Base-by-base conservation (phyloP, 2,888 invertebrate genomes). In the Drosophila barbarae region DNA sequence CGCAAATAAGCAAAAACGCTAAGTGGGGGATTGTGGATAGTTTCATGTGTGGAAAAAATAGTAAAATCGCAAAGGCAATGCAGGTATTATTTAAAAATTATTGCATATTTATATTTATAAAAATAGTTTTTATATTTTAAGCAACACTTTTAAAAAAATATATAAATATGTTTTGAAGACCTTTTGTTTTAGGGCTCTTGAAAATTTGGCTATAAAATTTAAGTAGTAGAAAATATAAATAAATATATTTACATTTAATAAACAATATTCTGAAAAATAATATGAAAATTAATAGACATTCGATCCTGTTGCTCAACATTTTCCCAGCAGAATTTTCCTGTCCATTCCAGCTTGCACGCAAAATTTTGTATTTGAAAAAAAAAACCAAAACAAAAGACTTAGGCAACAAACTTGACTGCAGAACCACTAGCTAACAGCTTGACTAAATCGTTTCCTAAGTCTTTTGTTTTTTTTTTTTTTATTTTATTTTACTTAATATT, bases 331-430 rank as follows among this genome's bases (percentile, higher is more conserved):
- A n/a, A n/a, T n/a, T n/a, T n/a, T n/a, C n/a, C n/a, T n/a, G n/a
- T n/a, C n/a, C n/a, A n/a, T n/a, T n/a, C n/a, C n/a, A n/a, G n/a
- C n/a, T n/a, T n/a, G n/a, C n/a, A n/a, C n/a, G n/a, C 21, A 2
- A 1, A 21, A 21, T 23, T 23, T 23, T 23, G 2, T 23, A 23
- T 21, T 21, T 4, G 23, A 23, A 23, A 23, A 23, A 3, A 2
- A 21, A 6, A 32, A 12, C 39, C 41, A 21, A 73, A 73, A 83
- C 85, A 75, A 84, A 85, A 84, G 85, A 81, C 84, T 81, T 73
- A 84, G 85, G 78, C 84, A 81, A 84, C 85, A 69, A 81, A 81
- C 80, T 84, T 83, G 80, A 44, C 38, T 30, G 56, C 56, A 6
- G 56, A 32, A 23, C 28, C 15, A 23, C 23, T 4, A 23, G 23